phyloP scores from a whole-genome alignment of 2,113 vertebrate species.

The Salvelinus alpinus region DNA sequence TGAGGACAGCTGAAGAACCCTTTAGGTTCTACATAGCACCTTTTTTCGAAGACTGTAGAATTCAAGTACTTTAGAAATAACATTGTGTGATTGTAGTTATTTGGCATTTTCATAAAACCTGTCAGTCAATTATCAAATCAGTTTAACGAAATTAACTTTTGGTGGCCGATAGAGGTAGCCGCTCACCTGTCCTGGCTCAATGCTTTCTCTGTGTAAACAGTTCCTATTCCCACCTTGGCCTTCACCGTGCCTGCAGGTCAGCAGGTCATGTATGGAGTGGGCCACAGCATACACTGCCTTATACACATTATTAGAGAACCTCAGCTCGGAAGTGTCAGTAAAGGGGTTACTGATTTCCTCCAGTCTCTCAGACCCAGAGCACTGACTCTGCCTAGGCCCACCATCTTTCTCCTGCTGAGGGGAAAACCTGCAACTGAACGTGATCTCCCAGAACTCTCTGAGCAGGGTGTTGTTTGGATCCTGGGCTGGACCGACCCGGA shows the following conservation, averaged over 20 bases:
- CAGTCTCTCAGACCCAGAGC: constrained; percentile 69
- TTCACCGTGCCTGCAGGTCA: constrained; percentile 49
- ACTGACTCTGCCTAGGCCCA: constrained; percentile 31
- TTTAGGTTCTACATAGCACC: too few relatives aligned
- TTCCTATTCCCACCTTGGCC: constrained; percentile 20
- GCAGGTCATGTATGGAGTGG: constrained; percentile 61
- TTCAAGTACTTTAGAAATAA: too few relatives aligned
- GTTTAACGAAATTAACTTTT: too few relatives aligned
- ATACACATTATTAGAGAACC: constrained; percentile 77
- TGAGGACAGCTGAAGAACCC: too few relatives aligned
- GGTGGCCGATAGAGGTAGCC: not conserved
- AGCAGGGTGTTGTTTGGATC: constrained; percentile 57
- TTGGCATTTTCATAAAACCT: too few relatives aligned
- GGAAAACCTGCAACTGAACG: constrained; percentile 65
- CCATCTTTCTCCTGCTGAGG: not conserved
- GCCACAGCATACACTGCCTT: constrained; percentile 75
- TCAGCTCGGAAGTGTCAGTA: constrained; percentile 72
- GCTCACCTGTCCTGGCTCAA: constrained; percentile 56
- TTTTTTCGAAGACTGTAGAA: too few relatives aligned
- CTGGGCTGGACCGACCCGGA: constrained; percentile 63
- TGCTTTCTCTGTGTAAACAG: constrained; percentile 42
- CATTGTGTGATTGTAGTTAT: too few relatives aligned
- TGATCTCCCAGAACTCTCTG: constrained; percentile 75
- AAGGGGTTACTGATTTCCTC: constrained; percentile 59
- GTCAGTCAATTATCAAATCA: not conserved